phyloP scores from a whole-genome alignment of 2,888 invertebrate species.

The Pilophorus perplexus region DNA sequence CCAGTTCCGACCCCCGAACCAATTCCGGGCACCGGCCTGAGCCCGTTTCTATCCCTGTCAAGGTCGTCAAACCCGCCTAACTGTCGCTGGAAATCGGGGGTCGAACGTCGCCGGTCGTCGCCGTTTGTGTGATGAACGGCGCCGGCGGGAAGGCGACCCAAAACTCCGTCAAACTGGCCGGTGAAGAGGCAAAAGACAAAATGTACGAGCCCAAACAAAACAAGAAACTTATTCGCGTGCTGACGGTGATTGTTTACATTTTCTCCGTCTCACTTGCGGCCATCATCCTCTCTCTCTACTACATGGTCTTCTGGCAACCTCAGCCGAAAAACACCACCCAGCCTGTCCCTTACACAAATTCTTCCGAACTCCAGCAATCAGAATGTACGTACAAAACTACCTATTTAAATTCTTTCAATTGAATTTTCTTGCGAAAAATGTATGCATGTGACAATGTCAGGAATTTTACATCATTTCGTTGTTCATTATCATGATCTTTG shows the following conservation, averaged over 20 bases:
- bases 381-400: constrained; percentile 35
- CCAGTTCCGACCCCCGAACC: too few species aligned
- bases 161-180: constrained; percentile 61
- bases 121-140: constrained; percentile 43
- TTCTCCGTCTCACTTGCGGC: constrained; percentile 92
- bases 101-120: too few species aligned
- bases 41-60: too few species aligned
- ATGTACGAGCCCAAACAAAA: constrained; percentile 79
- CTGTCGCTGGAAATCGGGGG: too few species aligned
- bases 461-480: too few species aligned
- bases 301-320: constrained; percentile 92
- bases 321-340: constrained; percentile 51
- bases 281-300: constrained; percentile 89
- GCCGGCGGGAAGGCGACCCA: constrained; percentile 41
- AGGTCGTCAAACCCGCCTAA: too few species aligned
- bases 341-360: background rate
- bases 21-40: too few species aligned
- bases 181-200: constrained; percentile 65
- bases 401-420: too few species aligned
- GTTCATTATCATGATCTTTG: too few species aligned
- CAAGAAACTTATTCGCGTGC: constrained; percentile 83
- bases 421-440: background rate
- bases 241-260: constrained; percentile 90
- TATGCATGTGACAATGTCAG: background rate
- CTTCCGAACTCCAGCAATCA: background rate